Evolutionary conservation across 1,140 invertebrate species (phyloP).

Genomic region (Drosophila neocordata): DNA sequence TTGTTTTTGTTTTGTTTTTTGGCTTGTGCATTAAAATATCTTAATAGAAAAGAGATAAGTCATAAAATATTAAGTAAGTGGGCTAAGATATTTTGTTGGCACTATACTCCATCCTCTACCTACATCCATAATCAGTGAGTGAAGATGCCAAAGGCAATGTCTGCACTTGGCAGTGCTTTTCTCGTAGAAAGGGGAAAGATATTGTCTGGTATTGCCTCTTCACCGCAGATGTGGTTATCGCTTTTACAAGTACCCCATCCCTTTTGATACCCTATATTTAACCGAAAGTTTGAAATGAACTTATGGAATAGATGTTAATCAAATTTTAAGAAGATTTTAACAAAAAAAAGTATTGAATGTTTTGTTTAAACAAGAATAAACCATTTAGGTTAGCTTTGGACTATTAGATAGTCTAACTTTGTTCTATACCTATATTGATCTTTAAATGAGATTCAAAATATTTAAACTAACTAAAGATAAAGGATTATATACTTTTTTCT

Average conservation of each 20-base stretch:
- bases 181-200: not conserved
- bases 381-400: too few relatives aligned
- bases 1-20: not conserved
- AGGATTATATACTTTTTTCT: too few relatives aligned
- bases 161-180: constrained; percentile 36
- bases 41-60: constrained; percentile 80
- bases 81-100: constrained; percentile 17
- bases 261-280: constrained; percentile 27
- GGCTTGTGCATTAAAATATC: constrained; percentile 61
- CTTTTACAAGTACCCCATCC: constrained; percentile 41
- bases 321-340: too few relatives aligned
- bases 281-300: not conserved
- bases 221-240: constrained; percentile 66
- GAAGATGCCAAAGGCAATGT: constrained; percentile 35
- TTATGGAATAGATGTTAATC: not conserved
- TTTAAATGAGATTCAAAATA: too few relatives aligned
- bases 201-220: constrained; percentile 24
- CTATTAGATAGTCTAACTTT: too few relatives aligned
- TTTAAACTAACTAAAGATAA: too few relatives aligned
- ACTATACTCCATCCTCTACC: not conserved
- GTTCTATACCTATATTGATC: too few relatives aligned
- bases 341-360: too few relatives aligned
- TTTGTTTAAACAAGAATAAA: too few relatives aligned
- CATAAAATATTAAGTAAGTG: constrained; percentile 75
- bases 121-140: constrained; percentile 50